Conservation (phyloP, 2,797 vertebrate genomes). For the Acipenser ruthenus region DNA sequence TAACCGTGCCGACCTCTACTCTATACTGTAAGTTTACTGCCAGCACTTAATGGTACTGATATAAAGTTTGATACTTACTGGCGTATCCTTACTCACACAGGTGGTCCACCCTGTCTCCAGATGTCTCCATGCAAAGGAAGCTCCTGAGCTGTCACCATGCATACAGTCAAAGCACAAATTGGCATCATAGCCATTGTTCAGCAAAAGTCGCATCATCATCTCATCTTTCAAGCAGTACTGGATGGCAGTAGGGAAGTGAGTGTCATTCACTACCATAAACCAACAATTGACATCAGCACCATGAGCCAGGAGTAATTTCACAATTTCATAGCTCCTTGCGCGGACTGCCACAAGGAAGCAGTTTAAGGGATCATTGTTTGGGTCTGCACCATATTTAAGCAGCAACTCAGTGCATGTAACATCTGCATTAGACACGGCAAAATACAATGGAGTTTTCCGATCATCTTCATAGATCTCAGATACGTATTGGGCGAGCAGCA, state of each 20-base stretch:
- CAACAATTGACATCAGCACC: conserved; percentile 77
- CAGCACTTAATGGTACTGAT: too few relatives aligned
- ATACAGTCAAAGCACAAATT: conserved; percentile 83
- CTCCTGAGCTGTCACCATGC: conserved; percentile 66
- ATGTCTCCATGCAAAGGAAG: conserved; percentile 54
- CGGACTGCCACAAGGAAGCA: conserved; percentile 77
- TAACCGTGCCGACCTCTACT: too few relatives aligned
- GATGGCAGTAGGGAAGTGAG: conserved; percentile 78
- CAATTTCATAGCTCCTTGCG: conserved; percentile 65
- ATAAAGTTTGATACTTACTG: conserved; percentile 52
- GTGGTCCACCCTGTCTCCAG: conserved; percentile 61
- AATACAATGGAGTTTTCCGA: conserved; percentile 65
- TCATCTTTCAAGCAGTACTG: conserved; percentile 82
- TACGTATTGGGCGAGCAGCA: conserved; percentile 58
- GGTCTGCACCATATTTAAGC: conserved; percentile 63
- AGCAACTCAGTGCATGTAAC: conserved; percentile 60
- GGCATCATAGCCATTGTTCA: conserved; percentile 78
- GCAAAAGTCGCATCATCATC: conserved; percentile 79
- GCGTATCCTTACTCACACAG: conserved; percentile 75
- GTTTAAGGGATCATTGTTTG: conserved; percentile 73
- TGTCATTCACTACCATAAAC: conserved; percentile 76
- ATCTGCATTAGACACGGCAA: conserved; percentile 72
- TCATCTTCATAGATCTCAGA: conserved; percentile 67
- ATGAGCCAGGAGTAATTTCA: conserved; percentile 62
- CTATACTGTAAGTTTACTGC: too few relatives aligned